Evolutionary conservation across 2,113 vertebrate species (phyloP), one percentile per base, ranked within the genome.

Genomic region (Ceratotherium simum): DNA sequence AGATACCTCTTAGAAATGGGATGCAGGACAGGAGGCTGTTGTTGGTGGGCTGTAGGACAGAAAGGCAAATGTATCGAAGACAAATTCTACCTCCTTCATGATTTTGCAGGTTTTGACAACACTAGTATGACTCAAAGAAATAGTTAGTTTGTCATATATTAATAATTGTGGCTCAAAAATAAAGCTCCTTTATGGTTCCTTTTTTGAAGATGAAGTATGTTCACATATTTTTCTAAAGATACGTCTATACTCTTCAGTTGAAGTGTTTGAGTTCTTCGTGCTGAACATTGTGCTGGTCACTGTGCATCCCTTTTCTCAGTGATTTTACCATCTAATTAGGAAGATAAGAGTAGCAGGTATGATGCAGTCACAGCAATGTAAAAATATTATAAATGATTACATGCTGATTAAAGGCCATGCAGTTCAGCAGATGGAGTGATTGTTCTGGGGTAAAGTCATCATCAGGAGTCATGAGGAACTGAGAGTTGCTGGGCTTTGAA

Each of bases 201-300:
- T 65, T 72, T 97, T 81, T 86, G 80, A 94, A 81, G 42, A 56
- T 80, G 81, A 81, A 72, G 46, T 88, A 3, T 90, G 14, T 65
- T 79, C 58, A 39, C 42, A 16, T 25, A 8, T 46, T 90, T 89
- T 69, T 80, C 36, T 86, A 39, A 83, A 83, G 48, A 67, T 62
- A 48, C 1, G 3, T 70, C 64, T 64, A 21, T 5, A 48, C 29
- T 16, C 8, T 33, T 83, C 12, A 1, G 33, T 33, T 72, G 72
- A 85, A 27, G 27, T 46, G 16, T 82, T 78, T 92, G 91, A 29
- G 56, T 90, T 95, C 29, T 85, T 80, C 18, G 7, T 83, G 67
- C 8, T 82, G 60, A 79, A 62, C 5, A 0, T 14, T 36, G 76
- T 91, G 6, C 62, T 16, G 56, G 80, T 36, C 20, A 25, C 62